Evolutionary conservation across 2,797 vertebrate species (phyloP), one percentile per base, ranked within the genome.

Genomic region (Rhinatrema bivittatum): DNA sequence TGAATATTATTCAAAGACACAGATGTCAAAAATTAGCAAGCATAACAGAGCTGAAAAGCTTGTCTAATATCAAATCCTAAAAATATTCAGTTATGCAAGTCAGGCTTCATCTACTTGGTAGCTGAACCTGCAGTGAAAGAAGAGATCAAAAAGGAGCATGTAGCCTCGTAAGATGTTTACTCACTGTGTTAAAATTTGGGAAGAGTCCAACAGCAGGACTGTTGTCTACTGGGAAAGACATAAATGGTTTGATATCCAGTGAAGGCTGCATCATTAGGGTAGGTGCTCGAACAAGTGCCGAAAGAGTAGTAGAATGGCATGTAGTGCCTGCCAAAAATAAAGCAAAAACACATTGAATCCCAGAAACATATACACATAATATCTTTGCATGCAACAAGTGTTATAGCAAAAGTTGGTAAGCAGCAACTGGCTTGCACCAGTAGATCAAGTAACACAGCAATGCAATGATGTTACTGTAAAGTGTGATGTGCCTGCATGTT

Each of bases 171-270:
- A 47, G 17, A 37, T 18, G 27, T 51, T 46, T 72, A 80, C 82
- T 82, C 79, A 97, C 94, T 74, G 87, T 91, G 85, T 89, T 96
- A 74, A 95, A 97, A 81, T 97, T 96, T 72, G 94, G 91, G 68
- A 97, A 97, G 61, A 97, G 89, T 54, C 93, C 90, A 26, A 90
- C 90, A 31, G 91, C 84, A 36, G 91, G 85, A 32, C 78, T 74
- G 15, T 78, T 84, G 62, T 96, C 93, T 56, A 93, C 70, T 10
- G 90, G 85, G 68, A 96, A 94, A 20, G 90, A 68, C 82, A 97
- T 69, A 70, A 93, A 94, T 2, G 88, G 89, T 72, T 98, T 98
- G 64, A 91, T 79, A 68, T 91, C 88, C 82, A 92, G 62, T 9
- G 84, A 72, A 50, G 87, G 85, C 64, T 91, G 90, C 87, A 96